Percentiles rank a stretch among this genome's conserved stretches.
Evolutionary conservation across 1,140 invertebrate genomes (phyloP).

Genomic region (Sinella curviseta): DNA sequence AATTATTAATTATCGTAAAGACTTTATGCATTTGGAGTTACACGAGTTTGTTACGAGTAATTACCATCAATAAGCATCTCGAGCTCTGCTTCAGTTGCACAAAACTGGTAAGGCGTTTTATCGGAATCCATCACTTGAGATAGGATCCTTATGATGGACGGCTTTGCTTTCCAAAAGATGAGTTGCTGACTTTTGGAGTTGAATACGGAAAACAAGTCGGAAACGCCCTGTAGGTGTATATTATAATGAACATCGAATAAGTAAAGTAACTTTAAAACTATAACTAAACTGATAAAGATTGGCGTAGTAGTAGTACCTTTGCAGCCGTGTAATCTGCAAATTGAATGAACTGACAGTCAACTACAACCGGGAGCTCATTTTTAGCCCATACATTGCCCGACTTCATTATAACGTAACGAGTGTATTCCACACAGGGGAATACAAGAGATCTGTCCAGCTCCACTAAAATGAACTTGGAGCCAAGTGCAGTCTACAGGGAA

Average conservation of each 20-base stretch:
- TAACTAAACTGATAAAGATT: background rate
- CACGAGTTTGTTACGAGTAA: background rate
- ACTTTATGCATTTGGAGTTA: background rate
- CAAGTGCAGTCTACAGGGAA: slow-evolving; percentile 64
- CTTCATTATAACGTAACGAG: slow-evolving; percentile 63
- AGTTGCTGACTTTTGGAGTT: slow-evolving; percentile 39
- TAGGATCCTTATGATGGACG: slow-evolving; percentile 44
- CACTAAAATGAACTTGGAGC: slow-evolving; percentile 69
- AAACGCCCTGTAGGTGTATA: no score
- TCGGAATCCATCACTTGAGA: slow-evolving; percentile 39
- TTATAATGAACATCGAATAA: background rate
- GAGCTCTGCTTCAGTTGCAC: slow-evolving; percentile 41
- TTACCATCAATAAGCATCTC: slow-evolving; percentile 43
- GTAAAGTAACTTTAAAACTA: background rate
- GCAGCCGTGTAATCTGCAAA: slow-evolving; percentile 82
- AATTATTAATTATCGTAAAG: background rate
- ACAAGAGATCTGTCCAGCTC: slow-evolving; percentile 64
- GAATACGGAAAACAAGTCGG: slow-evolving; percentile 43
- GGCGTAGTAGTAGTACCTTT: slow-evolving; percentile 59
- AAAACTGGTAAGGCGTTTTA: slow-evolving; percentile 36
- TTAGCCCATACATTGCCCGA: slow-evolving; percentile 69
- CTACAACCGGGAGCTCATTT: slow-evolving; percentile 72
- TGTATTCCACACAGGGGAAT: slow-evolving; percentile 68
- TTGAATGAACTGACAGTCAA: slow-evolving; percentile 72
- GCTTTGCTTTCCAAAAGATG: slow-evolving; percentile 46